Base-by-base conservation (phyloP, 2,888 invertebrate species). In the Adelognathus sp. region DNA sequence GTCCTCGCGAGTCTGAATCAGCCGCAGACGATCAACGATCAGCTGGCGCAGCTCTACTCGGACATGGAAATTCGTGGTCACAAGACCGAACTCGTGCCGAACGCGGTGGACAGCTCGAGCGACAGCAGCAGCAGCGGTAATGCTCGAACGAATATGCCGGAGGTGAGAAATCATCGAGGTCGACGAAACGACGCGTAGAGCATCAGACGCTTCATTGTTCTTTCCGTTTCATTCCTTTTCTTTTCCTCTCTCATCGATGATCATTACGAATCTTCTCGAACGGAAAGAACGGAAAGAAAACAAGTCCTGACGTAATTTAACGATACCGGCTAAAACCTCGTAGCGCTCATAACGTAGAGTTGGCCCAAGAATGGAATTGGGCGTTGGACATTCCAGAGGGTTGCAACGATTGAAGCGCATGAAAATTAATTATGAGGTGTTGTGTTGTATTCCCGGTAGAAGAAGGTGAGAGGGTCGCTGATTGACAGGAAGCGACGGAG, bases 11-110 rank as follows among this genome's bases (percentile, higher is more conserved):
- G 88, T 3, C 89, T 94, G 0, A 92, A 93, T 81, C 92, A 96
- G 94, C 95, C 96, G 0, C 84, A 92, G 1, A 83, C 95, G 83
- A 96, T 96, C 0, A 95, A 95, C 86, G 95, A 96, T 70, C 96
- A 96, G 89, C 89, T 97, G 21, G 93, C 92, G 39, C 95, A 96
- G 85, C 90, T 96, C 3, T 96, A 95, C 86, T 84, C 93, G 33
- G 96, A 96, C 84, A 91, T 96, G 85, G 94, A 95, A 82, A 85
- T 95, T n/a, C 94, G 94, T 83, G 95, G 94, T 0, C 92, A 93
- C 4, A 82, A 80, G 9, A 91, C 93, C 0, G 93, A 93, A 71
- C 92, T 95, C 9, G 93, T 93, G 2, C 91, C 95, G 1, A 95
- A 95, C 72, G 95, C 95, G 87, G 94, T 93, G 0, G 90, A 29